Conservation (phyloP, 2,797 vertebrate genomes). For the Labroides dimidiatus region DNA sequence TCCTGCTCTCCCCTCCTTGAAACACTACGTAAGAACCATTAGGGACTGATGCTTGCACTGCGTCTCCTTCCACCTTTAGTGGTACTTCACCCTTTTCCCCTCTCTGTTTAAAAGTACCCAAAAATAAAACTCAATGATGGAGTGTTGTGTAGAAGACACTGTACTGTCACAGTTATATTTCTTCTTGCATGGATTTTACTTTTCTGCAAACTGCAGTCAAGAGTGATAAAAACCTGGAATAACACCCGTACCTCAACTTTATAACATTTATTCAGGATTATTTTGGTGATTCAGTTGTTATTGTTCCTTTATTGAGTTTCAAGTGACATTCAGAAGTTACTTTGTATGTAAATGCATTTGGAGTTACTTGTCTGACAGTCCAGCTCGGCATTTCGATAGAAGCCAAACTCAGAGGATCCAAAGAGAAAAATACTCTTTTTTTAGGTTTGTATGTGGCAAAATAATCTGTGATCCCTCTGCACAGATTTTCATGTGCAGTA, state of each 20-base stretch:
- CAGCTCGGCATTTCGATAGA: too few species aligned
- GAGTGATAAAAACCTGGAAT: neutral
- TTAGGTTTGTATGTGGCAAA: too few species aligned
- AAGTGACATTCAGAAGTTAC: neutral
- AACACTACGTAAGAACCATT: constrained; percentile 70
- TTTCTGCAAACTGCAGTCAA: neutral
- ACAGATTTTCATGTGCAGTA: too few species aligned
- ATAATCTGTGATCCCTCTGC: too few species aligned
- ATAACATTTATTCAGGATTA: neutral
- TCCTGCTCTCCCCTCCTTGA: constrained; percentile 50
- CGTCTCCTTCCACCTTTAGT: constrained; percentile 51
- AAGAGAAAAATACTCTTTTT: too few species aligned
- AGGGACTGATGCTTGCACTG: constrained; percentile 56
- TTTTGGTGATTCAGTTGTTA: neutral
- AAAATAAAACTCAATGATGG: constrained; percentile 68
- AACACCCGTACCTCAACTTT: neutral
- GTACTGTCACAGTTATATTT: constrained; percentile 16
- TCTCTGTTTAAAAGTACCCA: constrained; percentile 54
- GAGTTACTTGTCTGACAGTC: too few species aligned
- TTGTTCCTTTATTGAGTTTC: neutral
- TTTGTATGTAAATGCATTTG: too few species aligned
- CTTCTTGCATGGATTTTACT: neutral
- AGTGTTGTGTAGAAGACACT: neutral
- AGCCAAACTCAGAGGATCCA: too few species aligned
- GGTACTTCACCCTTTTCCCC: constrained; percentile 34